A percentile compares a stretch with the other conserved stretches of the same genome.
These are phyloP conservation scores for Drosophila repleta DNA, from an alignment of 1,140 invertebrate genomes.

Conservation along the genomic window DNA sequence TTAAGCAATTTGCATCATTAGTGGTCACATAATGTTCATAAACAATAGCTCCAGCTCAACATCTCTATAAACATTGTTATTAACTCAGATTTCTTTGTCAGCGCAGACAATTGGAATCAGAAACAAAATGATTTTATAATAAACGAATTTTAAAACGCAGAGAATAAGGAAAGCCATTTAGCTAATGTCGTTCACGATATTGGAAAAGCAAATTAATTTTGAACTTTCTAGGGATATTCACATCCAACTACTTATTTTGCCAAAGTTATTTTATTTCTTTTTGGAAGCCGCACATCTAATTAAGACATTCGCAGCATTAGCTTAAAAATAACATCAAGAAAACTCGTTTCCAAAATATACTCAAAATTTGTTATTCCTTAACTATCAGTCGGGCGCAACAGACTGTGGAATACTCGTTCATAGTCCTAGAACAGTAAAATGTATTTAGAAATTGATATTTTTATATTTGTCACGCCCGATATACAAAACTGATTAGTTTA, in stretches of 20 bases:
- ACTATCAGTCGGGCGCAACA: too few relatives aligned
- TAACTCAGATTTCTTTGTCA: conserved; percentile 13
- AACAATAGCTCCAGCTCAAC: conserved; percentile 29
- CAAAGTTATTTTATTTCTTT: neutral
- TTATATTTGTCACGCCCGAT: too few relatives aligned
- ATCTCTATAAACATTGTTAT: conserved; percentile 40
- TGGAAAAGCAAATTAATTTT: too few relatives aligned
- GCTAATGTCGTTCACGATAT: too few relatives aligned
- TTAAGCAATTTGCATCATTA: conserved; percentile 57
- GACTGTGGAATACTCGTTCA: neutral
- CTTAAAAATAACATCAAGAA: neutral
- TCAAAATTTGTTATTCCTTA: neutral
- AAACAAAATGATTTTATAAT: neutral
- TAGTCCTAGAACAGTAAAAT: too few relatives aligned
- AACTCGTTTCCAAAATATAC: neutral
- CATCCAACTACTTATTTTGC: neutral
- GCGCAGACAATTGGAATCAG: too few relatives aligned
- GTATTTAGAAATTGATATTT: too few relatives aligned
- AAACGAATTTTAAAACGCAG: neutral
- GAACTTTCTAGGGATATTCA: too few relatives aligned
- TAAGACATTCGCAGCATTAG: neutral
- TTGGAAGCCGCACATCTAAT: neutral
- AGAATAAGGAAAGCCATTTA: too few relatives aligned
- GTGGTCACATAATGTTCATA: conserved; percentile 25
- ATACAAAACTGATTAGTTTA: too few relatives aligned